Base-by-base conservation (phyloP, 2,888 invertebrate species). In the Drosophila silvestris region DNA sequence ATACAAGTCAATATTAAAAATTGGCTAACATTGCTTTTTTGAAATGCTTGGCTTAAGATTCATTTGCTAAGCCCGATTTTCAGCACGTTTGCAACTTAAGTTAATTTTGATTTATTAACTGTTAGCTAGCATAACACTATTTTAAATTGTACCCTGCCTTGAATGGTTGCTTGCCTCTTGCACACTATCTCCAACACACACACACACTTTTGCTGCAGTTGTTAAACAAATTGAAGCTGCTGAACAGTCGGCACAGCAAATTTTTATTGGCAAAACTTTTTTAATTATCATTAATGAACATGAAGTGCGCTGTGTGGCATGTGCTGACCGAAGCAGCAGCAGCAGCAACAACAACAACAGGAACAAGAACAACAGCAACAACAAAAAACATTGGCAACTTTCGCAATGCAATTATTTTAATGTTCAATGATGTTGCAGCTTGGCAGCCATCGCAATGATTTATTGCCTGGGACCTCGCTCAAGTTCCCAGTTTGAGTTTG, bases 221-320 rank as follows among this genome's bases (percentile, higher is more conserved):
- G 75, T 75, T 75, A 61, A 64, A 61, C 75, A 74, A 75, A 75
- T 75, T 74, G 64, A 63, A 62, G 60, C 33, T 61, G 39, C 50
- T 33, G 44, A 56, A 47, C 44, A 63, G 44, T 71, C 57, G 70
- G 70, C 74, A 70, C 59, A 77, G 76, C 68, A 75, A 79, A 79
- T 79, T 79, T 71, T 69, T 79, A 79, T 74, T 76, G 82, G 76
- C 47, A 75, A 85, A 85, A 85, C 66, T 85, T 85, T 85, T 85
- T 88, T 85, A 85, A 85, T 85, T 85, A 85, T 85, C 84, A 88
- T 85, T 85, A 85, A 88, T 84, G 88, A 88, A 85, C 84, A 76
- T 63, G 77, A 69, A 77, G 80, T 71, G 69, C 66, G 50, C 69
- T 52, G 56, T 53, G 50, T 47, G 80, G 70, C 80, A 68, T 71